Base-by-base conservation (phyloP, 64 coral and sea anemone genomes). In the Anthopleura sola region DNA sequence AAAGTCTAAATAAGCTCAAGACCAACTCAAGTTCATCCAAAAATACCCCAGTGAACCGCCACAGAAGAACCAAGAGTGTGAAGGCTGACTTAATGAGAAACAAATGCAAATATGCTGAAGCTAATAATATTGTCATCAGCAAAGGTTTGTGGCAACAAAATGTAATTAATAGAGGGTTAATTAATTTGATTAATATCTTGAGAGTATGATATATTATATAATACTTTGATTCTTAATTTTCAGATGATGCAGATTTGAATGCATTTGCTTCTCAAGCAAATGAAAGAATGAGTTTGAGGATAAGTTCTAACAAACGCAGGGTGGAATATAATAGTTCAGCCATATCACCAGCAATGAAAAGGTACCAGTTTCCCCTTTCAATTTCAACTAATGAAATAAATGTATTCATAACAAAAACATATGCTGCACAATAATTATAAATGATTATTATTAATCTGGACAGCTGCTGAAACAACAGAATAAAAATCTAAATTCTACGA, bases 61-160 rank as follows among this genome's bases (percentile, higher is more conserved):
- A 99, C 87, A 90, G 92, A 83, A 88, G 97, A 78, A 94, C 97
- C 8, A 94, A 86, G 56, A 99, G 97, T 87, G 93, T 99, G 13
- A 99, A 99, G 77, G 97, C 97, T 69, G 97, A 99, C 24, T 49
- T 99, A 3, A 83, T 91, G 71, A 83, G 90, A 36, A 89, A 94
- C 34, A 98, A 94, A 77, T 66, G 55, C 14, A 98, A 88, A 60
- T 47, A 75, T 20, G 56, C 82, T 23, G 51, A 81, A 44, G 49
- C 49, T 24, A 40, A 38, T 81, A 19, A 81, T 26, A 49, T 48
- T 24, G 38, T 81, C 21, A 46, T 81, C 78, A 81, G 78, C 78
- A 81, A 44, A 81, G 78, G 78, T 81, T 81, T 46, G 78, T 69
- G 23, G 20, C 24, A 34, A 11, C 26, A 11, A 13, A 16, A 1